A percentile compares a stretch with the other conserved stretches of the same genome.
phyloP scores from a whole-genome alignment of 1,140 invertebrate genomes.

The Coelopa frigida region DNA sequence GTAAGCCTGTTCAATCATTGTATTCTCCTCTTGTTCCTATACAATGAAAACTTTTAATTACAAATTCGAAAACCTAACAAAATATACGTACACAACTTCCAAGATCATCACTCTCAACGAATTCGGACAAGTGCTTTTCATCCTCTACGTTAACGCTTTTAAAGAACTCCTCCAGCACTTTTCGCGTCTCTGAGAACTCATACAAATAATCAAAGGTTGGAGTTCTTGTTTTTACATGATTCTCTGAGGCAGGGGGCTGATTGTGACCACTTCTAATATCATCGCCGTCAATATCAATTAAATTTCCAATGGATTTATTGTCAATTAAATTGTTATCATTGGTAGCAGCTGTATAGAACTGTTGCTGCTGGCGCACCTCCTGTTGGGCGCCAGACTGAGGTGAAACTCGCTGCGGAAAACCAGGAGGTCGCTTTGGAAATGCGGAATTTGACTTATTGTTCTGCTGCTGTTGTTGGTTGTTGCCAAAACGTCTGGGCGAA shows the following conservation, averaged over 20 bases:
- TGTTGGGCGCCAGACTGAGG: constrained; percentile 16
- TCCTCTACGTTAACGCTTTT: constrained; percentile 61
- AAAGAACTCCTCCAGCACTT: constrained; percentile 87
- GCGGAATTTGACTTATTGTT: not conserved
- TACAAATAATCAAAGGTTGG: constrained; percentile 77
- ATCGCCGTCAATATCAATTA: constrained; percentile 14
- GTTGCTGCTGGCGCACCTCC: constrained; percentile 12
- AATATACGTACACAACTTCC: constrained; percentile 24
- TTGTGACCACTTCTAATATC: not conserved
- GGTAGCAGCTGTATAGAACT: not conserved
- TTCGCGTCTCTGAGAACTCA: constrained; percentile 83
- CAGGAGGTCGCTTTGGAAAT: constrained; percentile 54
- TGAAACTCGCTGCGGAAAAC: constrained; percentile 56
- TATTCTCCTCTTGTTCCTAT: constrained; percentile 18
- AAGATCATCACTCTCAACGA: constrained; percentile 38
- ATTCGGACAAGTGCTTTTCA: constrained; percentile 47
- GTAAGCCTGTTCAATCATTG: constrained; percentile 35
- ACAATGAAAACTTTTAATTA: constrained; percentile 2
- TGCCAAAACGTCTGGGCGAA: constrained; percentile 78
- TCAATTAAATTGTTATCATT: constrained; percentile 2
- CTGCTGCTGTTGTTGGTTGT: constrained; percentile 16
- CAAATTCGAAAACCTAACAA: constrained; percentile 12
- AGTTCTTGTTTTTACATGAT: constrained; percentile 45
- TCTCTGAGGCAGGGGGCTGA: constrained; percentile 19
- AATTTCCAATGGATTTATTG: constrained; percentile 13